A percentile compares a stretch with the other conserved stretches of the same genome.
phyloP scores from a whole-genome alignment of 2,888 invertebrate genomes.

The Bursaphelenchus okinawaensis region DNA sequence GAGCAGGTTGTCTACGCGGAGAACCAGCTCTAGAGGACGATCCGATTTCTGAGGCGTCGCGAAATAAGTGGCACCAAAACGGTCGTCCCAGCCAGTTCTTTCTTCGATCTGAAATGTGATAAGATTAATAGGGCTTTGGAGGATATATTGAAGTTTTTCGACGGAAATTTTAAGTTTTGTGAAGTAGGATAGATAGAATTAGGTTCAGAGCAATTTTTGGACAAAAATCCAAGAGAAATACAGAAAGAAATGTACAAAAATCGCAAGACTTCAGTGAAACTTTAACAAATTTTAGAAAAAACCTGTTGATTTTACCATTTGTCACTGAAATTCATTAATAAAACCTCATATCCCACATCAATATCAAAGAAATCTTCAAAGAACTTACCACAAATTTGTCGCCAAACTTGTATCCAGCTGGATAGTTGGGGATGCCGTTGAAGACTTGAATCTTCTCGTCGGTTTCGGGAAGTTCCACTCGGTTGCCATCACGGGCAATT shows the following conservation, averaged over 20 bases:
- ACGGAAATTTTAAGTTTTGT: too few species aligned
- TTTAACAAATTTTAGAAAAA: too few species aligned
- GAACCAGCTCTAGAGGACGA: constrained; percentile 29
- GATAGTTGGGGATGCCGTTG: constrained; percentile 37
- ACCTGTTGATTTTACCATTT: too few species aligned
- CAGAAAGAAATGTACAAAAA: too few species aligned
- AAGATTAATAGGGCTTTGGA: too few species aligned
- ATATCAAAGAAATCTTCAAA: background rate
- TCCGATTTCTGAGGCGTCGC: constrained; percentile 21
- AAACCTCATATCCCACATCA: background rate
- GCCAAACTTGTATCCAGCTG: constrained; percentile 30
- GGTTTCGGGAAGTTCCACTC: background rate
- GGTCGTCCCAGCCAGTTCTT: constrained; percentile 43
- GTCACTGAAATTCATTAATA: too few species aligned
- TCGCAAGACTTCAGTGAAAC: too few species aligned
- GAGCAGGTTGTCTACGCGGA: constrained; percentile 33
- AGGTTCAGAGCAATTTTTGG: too few species aligned
- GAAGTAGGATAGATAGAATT: too few species aligned
- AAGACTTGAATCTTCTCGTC: constrained; percentile 5
- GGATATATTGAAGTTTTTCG: too few species aligned
- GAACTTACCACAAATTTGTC: constrained; percentile 27
- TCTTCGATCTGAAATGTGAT: constrained; percentile 38
- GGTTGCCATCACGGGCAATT: background rate
- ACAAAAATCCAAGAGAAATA: too few species aligned
- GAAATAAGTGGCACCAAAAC: constrained; percentile 39